phyloP scores from a whole-genome alignment of 64 coral and sea anemone species.

The Dendronephthya gigantea region DNA sequence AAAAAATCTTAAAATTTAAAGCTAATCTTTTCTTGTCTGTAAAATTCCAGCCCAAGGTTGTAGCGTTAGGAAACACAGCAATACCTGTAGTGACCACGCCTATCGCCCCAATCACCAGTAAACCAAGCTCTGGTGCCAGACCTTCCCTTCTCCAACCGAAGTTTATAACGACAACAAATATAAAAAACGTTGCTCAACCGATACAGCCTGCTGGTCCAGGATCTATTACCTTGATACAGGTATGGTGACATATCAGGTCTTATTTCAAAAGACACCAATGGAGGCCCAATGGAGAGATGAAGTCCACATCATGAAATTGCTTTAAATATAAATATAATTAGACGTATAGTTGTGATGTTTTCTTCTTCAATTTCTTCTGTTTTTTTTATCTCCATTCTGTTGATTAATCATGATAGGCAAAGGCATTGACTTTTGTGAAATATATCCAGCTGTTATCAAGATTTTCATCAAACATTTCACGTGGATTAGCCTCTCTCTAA shows the following conservation, averaged over 20 bases:
- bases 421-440: no score
- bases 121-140: constrained; percentile 34
- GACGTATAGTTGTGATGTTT: no score
- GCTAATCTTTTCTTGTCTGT: neutral
- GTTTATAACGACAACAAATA: constrained; percentile 72
- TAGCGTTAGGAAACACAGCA: constrained; percentile 24
- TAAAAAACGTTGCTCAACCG: constrained; percentile 60
- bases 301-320: no score
- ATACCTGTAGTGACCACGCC: constrained; percentile 61
- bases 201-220: constrained; percentile 72
- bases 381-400: no score
- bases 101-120: constrained; percentile 58
- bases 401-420: no score
- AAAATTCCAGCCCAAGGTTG: neutral
- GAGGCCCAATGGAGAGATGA: no score
- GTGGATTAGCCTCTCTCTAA: neutral
- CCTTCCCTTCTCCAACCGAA: constrained; percentile 55
- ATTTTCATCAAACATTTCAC: neutral
- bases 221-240: constrained; percentile 74
- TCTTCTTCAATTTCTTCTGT: no score
- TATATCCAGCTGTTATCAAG: no score
- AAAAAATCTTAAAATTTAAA: neutral
- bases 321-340: no score
- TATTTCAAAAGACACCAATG: neutral
- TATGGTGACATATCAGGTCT: neutral